Evolutionary conservation across 1,140 invertebrate species (phyloP).

Genomic region (Agrilus planipennis): DNA sequence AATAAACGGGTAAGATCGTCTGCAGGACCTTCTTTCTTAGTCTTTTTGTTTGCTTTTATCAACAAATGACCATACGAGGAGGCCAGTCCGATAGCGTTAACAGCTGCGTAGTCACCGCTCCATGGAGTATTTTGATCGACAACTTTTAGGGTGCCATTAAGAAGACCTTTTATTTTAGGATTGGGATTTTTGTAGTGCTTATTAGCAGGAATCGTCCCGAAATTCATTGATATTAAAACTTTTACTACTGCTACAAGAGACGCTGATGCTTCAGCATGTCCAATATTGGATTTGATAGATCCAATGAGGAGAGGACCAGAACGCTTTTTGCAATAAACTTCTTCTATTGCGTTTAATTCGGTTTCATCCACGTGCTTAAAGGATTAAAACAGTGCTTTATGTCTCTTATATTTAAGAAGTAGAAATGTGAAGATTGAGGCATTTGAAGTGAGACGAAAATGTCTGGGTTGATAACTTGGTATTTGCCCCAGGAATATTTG

Average conservation of each 20-base stretch:
- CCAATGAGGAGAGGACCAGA: constrained; percentile 54
- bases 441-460: no score
- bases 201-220: constrained; percentile 55
- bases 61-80: constrained; percentile 57
- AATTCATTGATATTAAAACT: constrained; percentile 57
- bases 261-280: constrained; percentile 60
- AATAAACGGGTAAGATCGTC: constrained; percentile 47
- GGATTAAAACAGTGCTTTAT: no score
- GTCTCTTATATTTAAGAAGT: no score
- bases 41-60: constrained; percentile 41
- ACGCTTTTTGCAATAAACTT: constrained; percentile 40
- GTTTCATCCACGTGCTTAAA: constrained; percentile 23
- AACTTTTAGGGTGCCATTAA: constrained; percentile 49
- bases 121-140: constrained; percentile 50
- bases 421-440: no score
- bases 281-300: constrained; percentile 66
- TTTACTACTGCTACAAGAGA: constrained; percentile 36
- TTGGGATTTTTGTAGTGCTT: constrained; percentile 56
- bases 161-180: constrained; percentile 51
- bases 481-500: no score
- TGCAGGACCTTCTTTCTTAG: constrained; percentile 31
- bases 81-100: constrained; percentile 49
- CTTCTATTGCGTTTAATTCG: constrained; percentile 38
- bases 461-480: no score
- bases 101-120: constrained; percentile 43